Conservation (phyloP, 2,797 vertebrate genomes). For the Argentina silus region DNA sequence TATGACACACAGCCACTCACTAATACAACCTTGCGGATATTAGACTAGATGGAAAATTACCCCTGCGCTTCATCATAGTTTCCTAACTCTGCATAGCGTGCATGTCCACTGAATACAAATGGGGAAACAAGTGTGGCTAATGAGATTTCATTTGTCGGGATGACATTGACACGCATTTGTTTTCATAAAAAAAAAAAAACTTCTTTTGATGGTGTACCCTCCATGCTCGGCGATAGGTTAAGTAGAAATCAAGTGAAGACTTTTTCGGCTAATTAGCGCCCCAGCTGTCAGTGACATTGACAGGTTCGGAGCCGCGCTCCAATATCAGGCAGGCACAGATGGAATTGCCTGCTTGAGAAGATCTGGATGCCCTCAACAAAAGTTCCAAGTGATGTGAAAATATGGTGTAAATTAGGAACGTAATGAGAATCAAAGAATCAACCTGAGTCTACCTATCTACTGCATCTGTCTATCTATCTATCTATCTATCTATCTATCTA, state of each 20-base stretch:
- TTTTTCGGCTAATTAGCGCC: constrained; percentile 55
- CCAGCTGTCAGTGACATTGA: constrained; percentile 49
- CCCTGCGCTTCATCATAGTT: constrained; percentile 37
- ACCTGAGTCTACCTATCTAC: background rate
- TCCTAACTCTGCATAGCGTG: constrained; percentile 17
- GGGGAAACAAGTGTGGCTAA: constrained; percentile 19
- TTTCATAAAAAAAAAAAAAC: constrained; percentile 19
- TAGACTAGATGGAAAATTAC: constrained; percentile 28
- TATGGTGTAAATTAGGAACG: constrained; percentile 39
- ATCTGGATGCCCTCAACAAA: constrained; percentile 44
- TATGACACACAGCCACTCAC: constrained; percentile 20
- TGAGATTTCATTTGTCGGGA: constrained; percentile 36
- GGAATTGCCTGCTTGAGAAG: constrained; percentile 47
- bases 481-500: background rate
- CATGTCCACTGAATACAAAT: constrained; percentile 21
- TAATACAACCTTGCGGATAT: constrained; percentile 35
- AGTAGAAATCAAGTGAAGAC: constrained; percentile 41
- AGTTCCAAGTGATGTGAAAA: constrained; percentile 48
- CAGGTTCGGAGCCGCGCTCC: constrained; percentile 38
- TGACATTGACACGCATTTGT: constrained; percentile 26
- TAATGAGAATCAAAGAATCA: constrained; percentile 35
- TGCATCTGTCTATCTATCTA: background rate
- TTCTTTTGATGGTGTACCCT: constrained; percentile 20
- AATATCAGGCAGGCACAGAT: constrained; percentile 49
- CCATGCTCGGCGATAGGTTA: constrained; percentile 31